Evolutionary conservation across 2,888 invertebrate genomes (phyloP), one percentile per base, ranked within the genome.

Genomic region (Acleris cristana): DNA sequence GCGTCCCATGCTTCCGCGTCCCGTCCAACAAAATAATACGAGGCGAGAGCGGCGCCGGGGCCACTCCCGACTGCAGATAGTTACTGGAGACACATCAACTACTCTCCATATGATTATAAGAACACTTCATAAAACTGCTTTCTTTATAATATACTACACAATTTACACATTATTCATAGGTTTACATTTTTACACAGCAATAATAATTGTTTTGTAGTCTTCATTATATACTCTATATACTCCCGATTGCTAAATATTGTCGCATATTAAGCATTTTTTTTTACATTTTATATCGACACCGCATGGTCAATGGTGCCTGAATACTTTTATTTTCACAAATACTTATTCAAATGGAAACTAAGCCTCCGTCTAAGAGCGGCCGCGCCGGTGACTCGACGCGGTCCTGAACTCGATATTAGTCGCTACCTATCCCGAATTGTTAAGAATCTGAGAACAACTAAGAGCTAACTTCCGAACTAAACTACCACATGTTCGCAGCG

Each of bases 111-210:
- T 76, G 85, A 86, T 88, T 90, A 91, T 92, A 90, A 91, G 92
- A 92, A 92, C 92, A 92, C 90, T 92, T 91, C 85, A 89, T 90
- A 88, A 89, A 92, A 90, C 91, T 89, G 90, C 88, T 88, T 86
- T 79, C 70, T 81, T 85, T 87, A 86, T 88, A 86, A 87, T 90
- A 91, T 85, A 91, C 92, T 92, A 92, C 91, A 91, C 87, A 92
- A 92, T 92, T 92, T 92, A 92, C 90, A 91, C 85, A 84, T 86
- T 89, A 87, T 88, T 84, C 83, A 85, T 87, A 89, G 87, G 90
- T 90, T 90, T 91, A 90, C 90, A 91, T 90, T 91, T 92, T 91
- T 92, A 92, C 90, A 92, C 89, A 90, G 89, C 90, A 86, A 89
- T 90, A 87, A 89, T 90, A 90, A 89, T 90, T 86, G 85, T 86